Base-by-base conservation (phyloP, 2,113 vertebrate genomes). In the Elgaria multicarinata region DNA sequence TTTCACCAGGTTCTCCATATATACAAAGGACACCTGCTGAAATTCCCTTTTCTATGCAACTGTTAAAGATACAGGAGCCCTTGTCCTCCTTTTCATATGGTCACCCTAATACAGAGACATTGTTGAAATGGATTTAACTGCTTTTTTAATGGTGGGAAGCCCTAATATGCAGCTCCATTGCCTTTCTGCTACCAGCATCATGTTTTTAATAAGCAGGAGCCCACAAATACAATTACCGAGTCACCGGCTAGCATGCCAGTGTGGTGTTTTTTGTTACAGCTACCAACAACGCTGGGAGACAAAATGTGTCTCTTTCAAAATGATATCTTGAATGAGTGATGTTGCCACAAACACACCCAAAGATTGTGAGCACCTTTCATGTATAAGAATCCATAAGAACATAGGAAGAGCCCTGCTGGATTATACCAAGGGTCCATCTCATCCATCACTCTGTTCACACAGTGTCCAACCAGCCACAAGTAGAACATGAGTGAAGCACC, bases 101-200 rank as follows among this genome's bases (percentile, higher is more conserved):
- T n/a, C n/a, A n/a, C n/a, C n/a, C n/a, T n/a, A n/a, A n/a, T n/a
- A n/a, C n/a, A n/a, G n/a, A n/a, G n/a, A n/a, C n/a, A n/a, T 87
- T 77, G 74, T 20, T 33, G 85, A 76, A 46, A 88, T 86, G 79
- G 69, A 93, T 75, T 93, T 92, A 83, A 90, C 88, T 89, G 75
- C 26, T 62, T 75, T 14, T 58, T 74, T 31, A 42, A 58, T 58
- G 69, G 69, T 42, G 9, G 46, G 50, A 12, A 36, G 20, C 44
- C 36, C 42, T 87, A 50, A 50, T 66, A 78, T 31, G 50, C 10
- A 67, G 36, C 9, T 22, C 44, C 3, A 20, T 75, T 82, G 22
- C 50, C 13, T 71, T 50, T 10, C n/a, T 31, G 67, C 39, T 50
- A 46, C 44, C 8, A 3, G 14, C 4, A 46, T 7, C 14, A 46